Conservation (phyloP, 1,140 invertebrate species). For the Drosophila malerkotliana region DNA sequence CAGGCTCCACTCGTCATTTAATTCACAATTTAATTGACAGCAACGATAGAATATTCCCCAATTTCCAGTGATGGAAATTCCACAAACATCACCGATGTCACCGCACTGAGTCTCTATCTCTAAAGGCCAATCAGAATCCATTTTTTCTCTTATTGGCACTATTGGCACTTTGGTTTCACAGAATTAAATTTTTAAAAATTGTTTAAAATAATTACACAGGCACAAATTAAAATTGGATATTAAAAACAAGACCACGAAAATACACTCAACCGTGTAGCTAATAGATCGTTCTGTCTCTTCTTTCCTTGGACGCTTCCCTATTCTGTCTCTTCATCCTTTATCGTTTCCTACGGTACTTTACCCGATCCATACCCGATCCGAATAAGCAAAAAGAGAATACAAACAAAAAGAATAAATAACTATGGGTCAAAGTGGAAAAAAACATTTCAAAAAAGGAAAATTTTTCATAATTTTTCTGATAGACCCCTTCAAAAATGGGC, state of each 20-base stretch:
- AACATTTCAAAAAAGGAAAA: too few relatives aligned
- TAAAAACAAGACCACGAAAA: neutral
- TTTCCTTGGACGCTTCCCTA: too few relatives aligned
- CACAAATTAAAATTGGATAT: neutral
- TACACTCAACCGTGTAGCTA: neutral
- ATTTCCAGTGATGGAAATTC: constrained; percentile 27
- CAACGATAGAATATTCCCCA: constrained; percentile 55
- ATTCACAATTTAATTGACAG: constrained; percentile 41
- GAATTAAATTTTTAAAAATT: neutral
- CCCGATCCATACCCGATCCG: neutral
- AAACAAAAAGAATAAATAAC: too few relatives aligned
- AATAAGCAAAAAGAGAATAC: neutral
- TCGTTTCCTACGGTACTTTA: neutral
- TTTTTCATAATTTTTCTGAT: too few relatives aligned
- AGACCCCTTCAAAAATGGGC: too few relatives aligned
- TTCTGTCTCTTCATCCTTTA: neutral
- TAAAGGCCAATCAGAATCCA: constrained; percentile 44
- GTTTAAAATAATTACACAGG: constrained; percentile 8
- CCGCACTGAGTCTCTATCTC: neutral
- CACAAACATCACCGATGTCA: neutral
- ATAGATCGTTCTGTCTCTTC: neutral
- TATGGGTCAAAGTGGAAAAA: neutral
- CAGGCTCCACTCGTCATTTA: constrained; percentile 55
- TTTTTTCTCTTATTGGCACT: constrained; percentile 2
- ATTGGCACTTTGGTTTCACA: too few relatives aligned